Conservation (phyloP, 2,797 vertebrate genomes). For the Botia almorhae region DNA sequence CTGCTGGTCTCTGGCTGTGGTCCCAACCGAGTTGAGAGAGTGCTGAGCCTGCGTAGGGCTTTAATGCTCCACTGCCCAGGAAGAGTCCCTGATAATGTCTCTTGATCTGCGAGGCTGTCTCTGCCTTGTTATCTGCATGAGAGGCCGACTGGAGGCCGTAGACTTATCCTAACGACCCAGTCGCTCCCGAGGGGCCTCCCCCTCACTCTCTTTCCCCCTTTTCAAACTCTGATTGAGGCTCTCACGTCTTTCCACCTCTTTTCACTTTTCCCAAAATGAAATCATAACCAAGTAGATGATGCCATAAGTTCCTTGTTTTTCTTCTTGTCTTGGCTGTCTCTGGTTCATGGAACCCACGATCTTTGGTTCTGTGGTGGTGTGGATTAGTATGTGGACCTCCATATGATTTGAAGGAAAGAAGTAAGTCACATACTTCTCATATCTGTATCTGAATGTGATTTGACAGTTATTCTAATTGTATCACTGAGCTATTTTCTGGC, state of each 20-base stretch:
- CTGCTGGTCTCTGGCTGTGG: constrained; percentile 33
- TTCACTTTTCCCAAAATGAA: not conserved
- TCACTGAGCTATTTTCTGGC: constrained; percentile 38
- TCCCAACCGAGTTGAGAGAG: constrained; percentile 44
- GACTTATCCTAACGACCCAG: constrained; percentile 62
- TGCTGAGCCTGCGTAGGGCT: constrained; percentile 33
- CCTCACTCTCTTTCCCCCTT: constrained; percentile 20
- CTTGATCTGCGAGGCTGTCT: constrained; percentile 64
- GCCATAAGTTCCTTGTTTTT: not conserved
- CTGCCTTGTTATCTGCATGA: constrained; percentile 59
- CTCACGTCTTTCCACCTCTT: constrained; percentile 3
- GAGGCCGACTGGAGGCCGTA: constrained; percentile 44
- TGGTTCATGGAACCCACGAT: not conserved
- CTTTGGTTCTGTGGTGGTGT: not conserved
- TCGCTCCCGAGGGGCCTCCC: constrained; percentile 45
- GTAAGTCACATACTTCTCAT: constrained; percentile 1
- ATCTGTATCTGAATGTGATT: constrained; percentile 11
- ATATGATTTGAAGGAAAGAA: not conserved
- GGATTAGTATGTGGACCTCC: not conserved
- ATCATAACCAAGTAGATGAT: constrained; percentile 8
- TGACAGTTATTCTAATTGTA: constrained; percentile 17
- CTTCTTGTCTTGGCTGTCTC: not conserved
- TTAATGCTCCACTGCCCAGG: constrained; percentile 59
- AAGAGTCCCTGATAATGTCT: constrained; percentile 62
- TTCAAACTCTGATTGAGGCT: constrained; percentile 26